Evolutionary conservation across 1,140 invertebrate genomes (phyloP), one percentile per base, ranked within the genome.

Genomic region (Pseudoatta argentina): DNA sequence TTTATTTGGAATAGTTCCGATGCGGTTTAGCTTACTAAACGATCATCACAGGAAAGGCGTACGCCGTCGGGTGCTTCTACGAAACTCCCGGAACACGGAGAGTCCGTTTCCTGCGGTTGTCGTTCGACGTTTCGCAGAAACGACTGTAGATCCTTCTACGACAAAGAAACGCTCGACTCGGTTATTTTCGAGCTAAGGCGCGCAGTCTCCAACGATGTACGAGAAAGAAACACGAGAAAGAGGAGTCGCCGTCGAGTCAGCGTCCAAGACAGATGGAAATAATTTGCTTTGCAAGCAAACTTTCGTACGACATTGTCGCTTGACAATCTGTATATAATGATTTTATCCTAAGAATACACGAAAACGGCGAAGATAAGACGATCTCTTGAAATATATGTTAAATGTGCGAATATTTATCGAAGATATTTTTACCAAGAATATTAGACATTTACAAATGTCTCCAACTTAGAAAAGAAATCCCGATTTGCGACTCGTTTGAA

Each of bases 41-140:
- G 24, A 21, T 71, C n/a, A 14, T 69, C 30, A 61, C 12, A 24
- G 63, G 10, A 27, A 81, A 53, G 66, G 34, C 34, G 16, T 18
- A 8, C 18, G 44, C n/a, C 39, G 75, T 10, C 30, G 83, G 39
- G 64, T 21, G 63, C 27, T 78, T 72, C 53, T 21, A 59, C 78
- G 88, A 79, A 90, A 85, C 55, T 69, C 72, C 18, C 6, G 59
- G 51, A 48, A 75, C 86, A 30, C 69, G 81, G 81, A 61, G 81
- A 76, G 61, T 85, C 66, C 86, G 76, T 87, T 90, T 87, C 85
- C 88, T 86, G 82, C 64, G 30, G 72, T 88, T 82, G 82, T 88
- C 82, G 87, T 88, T 91, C 88, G 88, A 90, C 86, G 10, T 89
- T 85, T 76, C 88, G 61, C 72, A 53, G 79, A 82, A 90, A 51